A percentile compares a stretch with the other conserved stretches of the same genome.
Conservation (phyloP, 2,113 vertebrate species). For the Desmodus rotundus region DNA sequence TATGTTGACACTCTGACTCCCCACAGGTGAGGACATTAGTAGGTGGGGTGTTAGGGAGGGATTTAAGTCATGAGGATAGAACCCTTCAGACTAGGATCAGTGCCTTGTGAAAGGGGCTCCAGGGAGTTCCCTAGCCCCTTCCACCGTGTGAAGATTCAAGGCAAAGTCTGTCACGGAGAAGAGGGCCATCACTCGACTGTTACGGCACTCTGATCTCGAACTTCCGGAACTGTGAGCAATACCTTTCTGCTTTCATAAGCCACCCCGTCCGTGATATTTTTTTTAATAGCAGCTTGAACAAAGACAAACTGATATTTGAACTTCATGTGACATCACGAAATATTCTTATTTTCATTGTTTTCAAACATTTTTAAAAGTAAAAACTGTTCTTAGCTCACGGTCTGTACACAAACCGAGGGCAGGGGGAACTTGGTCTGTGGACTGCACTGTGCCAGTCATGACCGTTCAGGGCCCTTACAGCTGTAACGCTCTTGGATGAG, state of each 20-base stretch:
- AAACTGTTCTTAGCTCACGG: background rate
- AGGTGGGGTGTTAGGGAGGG: background rate
- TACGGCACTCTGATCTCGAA: background rate
- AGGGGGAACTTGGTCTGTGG: background rate
- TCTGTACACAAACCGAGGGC: background rate
- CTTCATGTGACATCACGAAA: background rate
- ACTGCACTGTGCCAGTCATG: background rate
- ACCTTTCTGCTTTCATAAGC: background rate
- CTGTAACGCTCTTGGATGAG: background rate
- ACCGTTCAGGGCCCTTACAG: background rate
- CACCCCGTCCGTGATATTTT: background rate
- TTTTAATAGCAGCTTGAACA: background rate
- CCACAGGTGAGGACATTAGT: background rate
- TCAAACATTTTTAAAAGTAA: conserved; percentile 1
- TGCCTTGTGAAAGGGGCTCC: background rate
- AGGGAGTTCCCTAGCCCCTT: background rate
- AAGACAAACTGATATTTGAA: background rate
- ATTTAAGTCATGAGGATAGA: background rate
- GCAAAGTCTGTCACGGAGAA: background rate
- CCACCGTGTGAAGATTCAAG: background rate
- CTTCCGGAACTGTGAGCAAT: background rate
- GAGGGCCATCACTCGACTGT: background rate
- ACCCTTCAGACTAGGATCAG: background rate
- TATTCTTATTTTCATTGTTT: background rate
- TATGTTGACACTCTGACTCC: background rate